Percentiles rank a stretch among this genome's conserved stretches.
phyloP scores from a whole-genome alignment of 2,888 invertebrate species.

The Trissolcus japonicus region DNA sequence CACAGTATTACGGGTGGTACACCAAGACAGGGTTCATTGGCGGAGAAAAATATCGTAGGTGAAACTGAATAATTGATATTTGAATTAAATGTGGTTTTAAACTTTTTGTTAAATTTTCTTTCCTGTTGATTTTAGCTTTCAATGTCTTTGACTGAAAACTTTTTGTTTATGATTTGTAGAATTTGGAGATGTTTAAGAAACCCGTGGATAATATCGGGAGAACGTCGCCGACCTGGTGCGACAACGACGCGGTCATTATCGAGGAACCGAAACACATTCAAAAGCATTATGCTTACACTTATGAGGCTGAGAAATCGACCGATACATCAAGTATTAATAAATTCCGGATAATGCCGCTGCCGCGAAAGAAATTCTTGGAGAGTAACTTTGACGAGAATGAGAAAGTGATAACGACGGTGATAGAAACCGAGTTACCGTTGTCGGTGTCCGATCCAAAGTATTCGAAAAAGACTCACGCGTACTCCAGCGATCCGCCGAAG shows the following conservation, averaged over 20 bases:
- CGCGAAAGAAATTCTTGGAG: slow-evolving; percentile 69
- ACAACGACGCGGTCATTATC: slow-evolving; percentile 35
- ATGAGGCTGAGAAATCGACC: slow-evolving; percentile 65
- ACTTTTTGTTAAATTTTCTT: too few relatives aligned
- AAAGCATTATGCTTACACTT: slow-evolving; percentile 72
- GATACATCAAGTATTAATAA: slow-evolving; percentile 62
- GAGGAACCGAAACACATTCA: slow-evolving; percentile 69
- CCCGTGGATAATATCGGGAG: slow-evolving; percentile 41
- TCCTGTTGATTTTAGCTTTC: too few relatives aligned
- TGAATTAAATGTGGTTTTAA: too few relatives aligned
- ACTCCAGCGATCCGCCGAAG: slow-evolving; percentile 69
- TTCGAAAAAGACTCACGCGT: slow-evolving; percentile 67
- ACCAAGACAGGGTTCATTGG: slow-evolving; percentile 56
- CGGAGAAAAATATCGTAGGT: slow-evolving; percentile 54
- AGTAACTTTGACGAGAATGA: slow-evolving; percentile 73
- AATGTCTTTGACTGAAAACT: not conserved
- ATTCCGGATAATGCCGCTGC: slow-evolving; percentile 64
- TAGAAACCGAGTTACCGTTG: slow-evolving; percentile 71
- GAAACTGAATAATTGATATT: slow-evolving; percentile 17
- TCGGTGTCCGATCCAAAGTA: slow-evolving; percentile 68
- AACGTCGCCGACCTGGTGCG: slow-evolving; percentile 51
- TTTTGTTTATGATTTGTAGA: slow-evolving; percentile 27
- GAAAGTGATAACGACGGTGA: slow-evolving; percentile 71
- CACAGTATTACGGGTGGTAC: slow-evolving; percentile 70
- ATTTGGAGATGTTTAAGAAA: slow-evolving; percentile 48